Conservation (phyloP, 2,888 invertebrate genomes). For the Sussaba pulchella region DNA sequence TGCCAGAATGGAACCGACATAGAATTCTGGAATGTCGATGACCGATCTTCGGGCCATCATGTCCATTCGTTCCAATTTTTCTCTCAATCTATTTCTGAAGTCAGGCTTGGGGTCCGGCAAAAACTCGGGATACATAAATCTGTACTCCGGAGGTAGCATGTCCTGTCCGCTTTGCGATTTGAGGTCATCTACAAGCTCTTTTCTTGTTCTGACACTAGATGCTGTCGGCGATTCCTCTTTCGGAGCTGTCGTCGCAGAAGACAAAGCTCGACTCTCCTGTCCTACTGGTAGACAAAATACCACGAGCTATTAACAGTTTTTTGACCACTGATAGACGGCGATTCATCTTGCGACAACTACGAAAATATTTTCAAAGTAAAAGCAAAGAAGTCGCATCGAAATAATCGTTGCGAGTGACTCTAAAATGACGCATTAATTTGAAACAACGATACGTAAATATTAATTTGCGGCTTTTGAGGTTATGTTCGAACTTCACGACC, state of each 20-base stretch:
- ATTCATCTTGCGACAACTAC: conserved; percentile 18
- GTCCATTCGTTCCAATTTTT: conserved; percentile 95
- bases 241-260: conserved; percentile 44
- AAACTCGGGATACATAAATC: conserved; percentile 95
- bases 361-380: neutral
- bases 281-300: conserved; percentile 12
- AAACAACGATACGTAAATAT: neutral
- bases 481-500: conserved; percentile 9
- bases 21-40: conserved; percentile 98
- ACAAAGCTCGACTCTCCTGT: conserved; percentile 60
- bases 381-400: too few species aligned
- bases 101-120: conserved; percentile 93
- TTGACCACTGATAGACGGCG: neutral
- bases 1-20: conserved; percentile 96
- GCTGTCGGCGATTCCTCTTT: conserved; percentile 18
- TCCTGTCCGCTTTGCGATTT: conserved; percentile 47
- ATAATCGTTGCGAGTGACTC: neutral
- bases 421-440: neutral
- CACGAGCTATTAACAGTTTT: neutral
- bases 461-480: conserved; percentile 21
- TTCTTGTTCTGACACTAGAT: neutral
- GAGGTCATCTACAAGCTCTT: conserved; percentile 30
- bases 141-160: conserved; percentile 85
- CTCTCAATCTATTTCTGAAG: conserved; percentile 92
- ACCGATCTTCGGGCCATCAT: conserved; percentile 94